Conservation (phyloP, 2,113 vertebrate genomes). For the Protobothrops flavoviridis region DNA sequence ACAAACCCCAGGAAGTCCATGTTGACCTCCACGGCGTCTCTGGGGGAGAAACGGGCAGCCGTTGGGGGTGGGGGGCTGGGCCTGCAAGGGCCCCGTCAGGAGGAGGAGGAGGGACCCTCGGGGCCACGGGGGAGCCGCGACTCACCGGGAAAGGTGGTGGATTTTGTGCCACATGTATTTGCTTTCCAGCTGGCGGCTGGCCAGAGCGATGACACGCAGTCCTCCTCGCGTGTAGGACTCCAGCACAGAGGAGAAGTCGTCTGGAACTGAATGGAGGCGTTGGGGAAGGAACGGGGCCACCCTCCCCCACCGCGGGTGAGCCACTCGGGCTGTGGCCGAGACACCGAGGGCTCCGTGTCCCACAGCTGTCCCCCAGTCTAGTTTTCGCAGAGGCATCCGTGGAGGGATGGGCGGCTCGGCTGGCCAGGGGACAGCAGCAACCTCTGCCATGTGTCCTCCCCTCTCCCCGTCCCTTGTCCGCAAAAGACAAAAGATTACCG, state of each 20-base stretch:
- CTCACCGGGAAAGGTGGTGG: constrained; percentile 27
- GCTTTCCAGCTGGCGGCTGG: constrained; percentile 35
- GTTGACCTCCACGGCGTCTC: constrained; percentile 34
- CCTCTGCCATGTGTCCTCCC: too few species aligned
- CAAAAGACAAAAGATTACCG: not conserved
- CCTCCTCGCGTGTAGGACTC: constrained; percentile 41
- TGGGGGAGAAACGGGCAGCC: not conserved
- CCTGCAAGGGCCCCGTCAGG: not conserved
- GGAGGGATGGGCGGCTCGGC: not conserved
- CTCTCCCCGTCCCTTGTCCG: too few species aligned
- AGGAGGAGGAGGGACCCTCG: too few species aligned
- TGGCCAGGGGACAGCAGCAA: not conserved
- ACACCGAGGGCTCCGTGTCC: not conserved
- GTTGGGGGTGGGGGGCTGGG: accelerated
- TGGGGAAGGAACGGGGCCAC: not conserved
- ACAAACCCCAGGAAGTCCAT: constrained; percentile 50
- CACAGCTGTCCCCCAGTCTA: too few species aligned
- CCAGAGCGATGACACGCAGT: constrained; percentile 47
- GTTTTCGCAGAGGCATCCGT: not conserved
- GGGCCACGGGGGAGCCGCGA: not conserved
- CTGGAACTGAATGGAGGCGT: constrained; percentile 31
- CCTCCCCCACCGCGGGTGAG: not conserved
- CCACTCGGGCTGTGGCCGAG: not conserved
- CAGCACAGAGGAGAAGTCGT: constrained; percentile 39
- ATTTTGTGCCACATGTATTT: constrained; percentile 47